Evolutionary conservation across 2,797 vertebrate genomes (phyloP).

Genomic region (Fratercula arctica): DNA sequence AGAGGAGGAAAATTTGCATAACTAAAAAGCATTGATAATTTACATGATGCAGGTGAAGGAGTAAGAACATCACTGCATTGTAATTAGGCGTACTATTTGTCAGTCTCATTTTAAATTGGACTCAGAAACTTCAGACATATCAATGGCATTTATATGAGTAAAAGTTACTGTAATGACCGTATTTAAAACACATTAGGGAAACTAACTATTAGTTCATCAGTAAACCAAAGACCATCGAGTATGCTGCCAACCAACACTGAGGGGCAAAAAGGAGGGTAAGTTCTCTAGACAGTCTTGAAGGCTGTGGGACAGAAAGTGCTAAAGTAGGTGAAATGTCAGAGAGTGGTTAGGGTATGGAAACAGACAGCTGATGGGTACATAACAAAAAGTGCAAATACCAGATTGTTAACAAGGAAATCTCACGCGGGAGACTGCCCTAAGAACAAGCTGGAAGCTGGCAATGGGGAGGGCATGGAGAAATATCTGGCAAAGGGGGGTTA

Average conservation of each 20-base stretch:
- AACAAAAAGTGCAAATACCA: background rate
- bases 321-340: background rate
- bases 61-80: background rate
- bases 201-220: background rate
- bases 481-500: background rate
- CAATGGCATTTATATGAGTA: background rate
- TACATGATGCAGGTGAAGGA: background rate
- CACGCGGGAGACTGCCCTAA: background rate
- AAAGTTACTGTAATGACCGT: background rate
- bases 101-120: background rate
- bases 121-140: background rate
- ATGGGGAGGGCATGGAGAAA: background rate
- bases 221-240: background rate
- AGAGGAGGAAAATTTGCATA: background rate
- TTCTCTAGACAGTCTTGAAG: background rate
- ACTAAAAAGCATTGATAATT: conserved; percentile 46
- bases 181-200: background rate
- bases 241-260: background rate
- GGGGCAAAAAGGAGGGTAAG: background rate
- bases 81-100: conserved; percentile 16
- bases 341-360: background rate
- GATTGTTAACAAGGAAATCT: background rate
- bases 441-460: background rate
- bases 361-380: background rate
- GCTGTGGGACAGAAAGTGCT: background rate